Percentiles rank a stretch among this genome's conserved stretches.
These are phyloP conservation scores for Trisateles emortualis DNA, from an alignment of 2,888 invertebrate species.

Conservation along the genomic window DNA sequence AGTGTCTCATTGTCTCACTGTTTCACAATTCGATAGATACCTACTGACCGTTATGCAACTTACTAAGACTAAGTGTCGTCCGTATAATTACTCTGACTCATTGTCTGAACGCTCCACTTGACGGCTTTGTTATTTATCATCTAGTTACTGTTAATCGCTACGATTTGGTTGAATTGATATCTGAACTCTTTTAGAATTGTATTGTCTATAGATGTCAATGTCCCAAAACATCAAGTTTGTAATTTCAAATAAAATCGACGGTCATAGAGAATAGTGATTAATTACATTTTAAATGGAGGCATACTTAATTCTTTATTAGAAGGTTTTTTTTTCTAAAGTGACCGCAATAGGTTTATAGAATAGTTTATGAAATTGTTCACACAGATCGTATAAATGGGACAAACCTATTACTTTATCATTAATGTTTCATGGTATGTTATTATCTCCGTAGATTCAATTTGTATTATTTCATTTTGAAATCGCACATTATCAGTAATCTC, in stretches of 20 bases:
- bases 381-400: slow-evolving; percentile 40
- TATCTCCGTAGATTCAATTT: slow-evolving; percentile 38
- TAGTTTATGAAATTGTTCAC: slow-evolving; percentile 29
- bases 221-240: slow-evolving; percentile 12
- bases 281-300: slow-evolving; percentile 5
- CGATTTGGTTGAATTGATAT: slow-evolving; percentile 44
- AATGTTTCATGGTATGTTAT: slow-evolving; percentile 36
- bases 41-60: slow-evolving; percentile 59
- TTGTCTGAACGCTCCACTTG: slow-evolving; percentile 55
- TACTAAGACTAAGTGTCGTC: slow-evolving; percentile 54
- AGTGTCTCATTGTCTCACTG: slow-evolving; percentile 36
- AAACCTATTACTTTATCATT: slow-evolving; percentile 47
- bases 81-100: slow-evolving; percentile 67
- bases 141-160: slow-evolving; percentile 39
- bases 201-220: slow-evolving; percentile 31
- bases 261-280: neutral
- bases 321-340: neutral
- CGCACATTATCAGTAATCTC: slow-evolving; percentile 45
- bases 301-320: slow-evolving; percentile 1
- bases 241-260: neutral
- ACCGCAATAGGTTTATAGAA: no score
- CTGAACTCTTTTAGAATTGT: slow-evolving; percentile 36
- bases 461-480: slow-evolving; percentile 45
- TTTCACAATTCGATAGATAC: slow-evolving; percentile 55
- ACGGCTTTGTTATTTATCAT: slow-evolving; percentile 53